A percentile compares a stretch with the other conserved stretches of the same genome.
These are phyloP conservation scores for Metellina segmentata DNA, from an alignment of 2,888 invertebrate genomes.

Conservation along the genomic window DNA sequence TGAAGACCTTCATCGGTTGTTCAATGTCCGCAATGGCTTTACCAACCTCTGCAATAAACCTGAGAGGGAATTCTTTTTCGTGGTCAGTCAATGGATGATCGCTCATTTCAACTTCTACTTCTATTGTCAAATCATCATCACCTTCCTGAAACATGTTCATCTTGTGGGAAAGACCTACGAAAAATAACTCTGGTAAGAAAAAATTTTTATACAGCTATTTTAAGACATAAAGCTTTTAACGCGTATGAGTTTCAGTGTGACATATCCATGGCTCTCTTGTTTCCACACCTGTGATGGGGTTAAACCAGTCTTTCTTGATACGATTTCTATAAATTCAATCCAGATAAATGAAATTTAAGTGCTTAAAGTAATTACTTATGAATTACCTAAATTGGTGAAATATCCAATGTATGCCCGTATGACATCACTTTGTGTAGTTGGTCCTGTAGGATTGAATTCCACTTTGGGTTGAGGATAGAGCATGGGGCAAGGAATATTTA, in stretches of 20 bases:
- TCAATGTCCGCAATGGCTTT: constrained; percentile 53
- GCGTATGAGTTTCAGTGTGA: no score
- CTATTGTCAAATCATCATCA: constrained; percentile 77
- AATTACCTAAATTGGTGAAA: constrained; percentile 77
- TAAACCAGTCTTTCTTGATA: no score
- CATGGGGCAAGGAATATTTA: constrained; percentile 78
- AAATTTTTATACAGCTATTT: no score
- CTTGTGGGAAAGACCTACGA: constrained; percentile 65
- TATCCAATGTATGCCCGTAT: constrained; percentile 77
- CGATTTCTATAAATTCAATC: no score
- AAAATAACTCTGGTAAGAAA: not conserved
- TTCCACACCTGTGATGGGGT: no score
- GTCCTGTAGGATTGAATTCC: constrained; percentile 67
- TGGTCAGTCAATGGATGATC: constrained; percentile 77
- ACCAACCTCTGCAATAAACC: constrained; percentile 69
- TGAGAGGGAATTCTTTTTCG: constrained; percentile 64
- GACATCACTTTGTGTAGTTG: constrained; percentile 76
- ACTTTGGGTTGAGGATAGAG: constrained; percentile 71
- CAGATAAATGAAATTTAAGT: no score
- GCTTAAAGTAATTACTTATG: no score
- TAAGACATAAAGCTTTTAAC: no score
- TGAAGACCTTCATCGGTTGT: constrained; percentile 72
- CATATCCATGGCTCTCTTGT: no score
- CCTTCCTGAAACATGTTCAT: constrained; percentile 75
- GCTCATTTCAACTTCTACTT: constrained; percentile 77